Base-by-base conservation (phyloP, 1,140 invertebrate species). In the Cyphomyrmex costatus region DNA sequence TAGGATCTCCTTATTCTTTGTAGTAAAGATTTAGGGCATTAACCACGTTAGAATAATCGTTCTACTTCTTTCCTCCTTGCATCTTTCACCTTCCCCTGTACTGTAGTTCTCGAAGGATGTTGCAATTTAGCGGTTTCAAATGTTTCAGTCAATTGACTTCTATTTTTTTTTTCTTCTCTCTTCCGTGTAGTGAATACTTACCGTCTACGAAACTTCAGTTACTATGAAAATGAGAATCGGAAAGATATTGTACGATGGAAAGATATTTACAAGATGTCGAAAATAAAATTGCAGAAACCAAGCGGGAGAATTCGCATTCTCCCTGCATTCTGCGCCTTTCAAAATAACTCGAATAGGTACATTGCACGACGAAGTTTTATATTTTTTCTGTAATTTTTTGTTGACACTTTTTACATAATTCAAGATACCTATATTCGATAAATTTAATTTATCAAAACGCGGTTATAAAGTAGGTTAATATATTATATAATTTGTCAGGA, bases 331-430 rank as follows among this genome's bases (percentile, higher is more conserved):
- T 36, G 65, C 2, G 19, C 14, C 27, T 46, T 49, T 80, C 49
- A 36, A 80, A 70, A 80, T 80, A 80, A 58, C 51, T 33, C 49
- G 65, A 70, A 70, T 80, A n/a, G n/a, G n/a, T n/a, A 66, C 65
- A 56, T 56, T 49, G 46, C 42, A n/a, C 46, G 46, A 42, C 14
- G 10, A 21, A 53, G 30, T 49, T 42, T n/a, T 21, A 58, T 5
- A 21, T 42, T 56, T 70, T 80, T 36, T 33, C 12, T 56, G 21
- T 21, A 6, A 4, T 3, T 80, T 68, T 80, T 42, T 16, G 16
- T 14, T 2, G 36, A 61, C 5, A 16, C 0, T 46, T 65, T 0
- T 56, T 56, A 70, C 21, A 58, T 58, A 58, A 70, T 80, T 30
- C 21, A 70, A 42, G 10, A 14, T 42, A n/a, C n/a, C n/a, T n/a